These are phyloP conservation scores for Glaucopsyche alexis DNA, from an alignment of 2,888 invertebrate species.

Conservation along the genomic window DNA sequence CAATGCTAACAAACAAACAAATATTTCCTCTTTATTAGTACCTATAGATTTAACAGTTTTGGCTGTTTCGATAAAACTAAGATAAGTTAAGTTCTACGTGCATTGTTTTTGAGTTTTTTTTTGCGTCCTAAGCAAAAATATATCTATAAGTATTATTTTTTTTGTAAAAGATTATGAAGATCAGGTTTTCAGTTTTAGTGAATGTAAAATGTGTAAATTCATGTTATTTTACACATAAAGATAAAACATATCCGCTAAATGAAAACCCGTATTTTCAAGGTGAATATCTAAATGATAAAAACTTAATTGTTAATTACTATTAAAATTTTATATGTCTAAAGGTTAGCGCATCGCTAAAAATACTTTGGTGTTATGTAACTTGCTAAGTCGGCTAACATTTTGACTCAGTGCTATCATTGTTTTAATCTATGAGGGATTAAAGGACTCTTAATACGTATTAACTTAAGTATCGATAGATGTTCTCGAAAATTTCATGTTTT, in stretches of 20 bases:
- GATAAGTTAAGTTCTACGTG: no score
- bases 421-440: neutral
- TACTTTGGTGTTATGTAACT: neutral
- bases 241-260: constrained; percentile 14
- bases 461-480: no score
- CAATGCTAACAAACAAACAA: no score
- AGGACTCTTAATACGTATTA: no score
- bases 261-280: constrained; percentile 15
- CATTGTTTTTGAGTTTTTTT: no score
- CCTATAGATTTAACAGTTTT: no score
- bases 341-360: constrained; percentile 15
- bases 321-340: neutral
- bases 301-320: constrained; percentile 17
- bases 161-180: neutral
- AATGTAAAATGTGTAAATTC: neutral
- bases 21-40: no score
- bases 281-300: constrained; percentile 3
- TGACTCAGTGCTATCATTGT: neutral
- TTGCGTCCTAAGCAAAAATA: no score
- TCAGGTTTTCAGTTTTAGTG: neutral
- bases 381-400: neutral
- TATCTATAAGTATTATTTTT: no score
- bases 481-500: no score
- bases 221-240: constrained; percentile 2
- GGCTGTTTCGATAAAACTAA: neutral